These are phyloP conservation scores for Petroica traversi DNA, from an alignment of 2,113 vertebrate genomes.

Conservation along the genomic window DNA sequence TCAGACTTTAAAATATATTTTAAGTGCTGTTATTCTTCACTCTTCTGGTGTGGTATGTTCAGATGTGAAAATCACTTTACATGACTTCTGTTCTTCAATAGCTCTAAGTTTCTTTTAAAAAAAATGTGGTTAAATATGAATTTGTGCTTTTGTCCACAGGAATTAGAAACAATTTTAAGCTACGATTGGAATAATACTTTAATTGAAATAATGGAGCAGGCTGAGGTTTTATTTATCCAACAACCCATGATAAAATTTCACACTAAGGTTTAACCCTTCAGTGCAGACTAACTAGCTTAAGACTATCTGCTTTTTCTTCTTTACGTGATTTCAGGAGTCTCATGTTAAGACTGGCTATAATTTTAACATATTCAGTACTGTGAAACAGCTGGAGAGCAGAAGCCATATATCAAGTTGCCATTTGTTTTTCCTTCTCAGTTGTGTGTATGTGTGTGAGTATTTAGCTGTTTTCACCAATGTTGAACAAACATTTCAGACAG, in stretches of 20 bases:
- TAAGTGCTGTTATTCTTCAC: slow-evolving; percentile 56
- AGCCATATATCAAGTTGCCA: not conserved
- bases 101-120: not conserved
- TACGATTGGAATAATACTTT: fast-evolving
- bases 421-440: slow-evolving; percentile 30
- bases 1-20: slow-evolving; percentile 6
- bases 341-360: not conserved
- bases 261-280: not conserved
- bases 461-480: slow-evolving; percentile 23
- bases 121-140: not conserved
- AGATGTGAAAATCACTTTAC: slow-evolving; percentile 35
- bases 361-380: not conserved
- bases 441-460: slow-evolving; percentile 25
- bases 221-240: not conserved
- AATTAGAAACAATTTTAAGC: not conserved
- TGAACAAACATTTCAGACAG: not conserved
- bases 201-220: not conserved
- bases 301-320: not conserved
- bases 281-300: not conserved
- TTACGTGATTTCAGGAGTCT: not conserved
- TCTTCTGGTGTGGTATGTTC: slow-evolving; percentile 41
- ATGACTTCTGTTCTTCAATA: slow-evolving; percentile 50
- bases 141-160: not conserved
- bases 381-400: slow-evolving; percentile 35
- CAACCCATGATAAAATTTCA: not conserved